These are phyloP conservation scores for Sussaba pulchella DNA, from an alignment of 2,888 invertebrate species.

Conservation along the genomic window DNA sequence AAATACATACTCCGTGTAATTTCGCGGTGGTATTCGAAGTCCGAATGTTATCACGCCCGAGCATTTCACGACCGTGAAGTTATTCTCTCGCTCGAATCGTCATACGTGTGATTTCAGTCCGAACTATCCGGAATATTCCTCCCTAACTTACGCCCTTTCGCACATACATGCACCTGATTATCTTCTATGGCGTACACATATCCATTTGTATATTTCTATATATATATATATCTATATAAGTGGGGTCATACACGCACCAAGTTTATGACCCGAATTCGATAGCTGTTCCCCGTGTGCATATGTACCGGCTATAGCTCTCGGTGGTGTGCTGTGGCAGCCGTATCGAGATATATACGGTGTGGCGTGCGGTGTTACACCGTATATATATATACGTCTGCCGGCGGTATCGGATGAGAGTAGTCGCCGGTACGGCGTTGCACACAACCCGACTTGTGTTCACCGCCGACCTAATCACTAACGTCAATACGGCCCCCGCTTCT, in stretches of 20 bases:
- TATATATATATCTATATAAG: slow-evolving; percentile 8
- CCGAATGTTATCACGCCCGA: slow-evolving; percentile 60
- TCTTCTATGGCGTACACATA: too few species aligned
- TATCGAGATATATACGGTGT: slow-evolving; percentile 25
- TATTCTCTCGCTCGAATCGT: slow-evolving; percentile 25
- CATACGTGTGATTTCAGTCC: slow-evolving; percentile 48
- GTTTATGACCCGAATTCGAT: slow-evolving; percentile 62
- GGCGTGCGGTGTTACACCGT: slow-evolving; percentile 1
- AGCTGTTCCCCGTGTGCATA: slow-evolving; percentile 31
- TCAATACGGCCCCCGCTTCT: slow-evolving; percentile 59
- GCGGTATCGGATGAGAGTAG: slow-evolving; percentile 46
- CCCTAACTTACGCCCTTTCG: background rate
- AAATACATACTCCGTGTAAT: slow-evolving; percentile 44
- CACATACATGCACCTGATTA: slow-evolving; percentile 19
- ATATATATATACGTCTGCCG: slow-evolving; percentile 14
- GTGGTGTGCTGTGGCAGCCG: slow-evolving; percentile 28
- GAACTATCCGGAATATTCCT: slow-evolving; percentile 52
- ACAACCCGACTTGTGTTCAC: slow-evolving; percentile 60
- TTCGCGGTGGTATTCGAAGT: slow-evolving; percentile 61
- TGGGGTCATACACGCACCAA: slow-evolving; percentile 56
- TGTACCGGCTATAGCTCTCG: slow-evolving; percentile 15
- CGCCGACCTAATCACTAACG: slow-evolving; percentile 68
- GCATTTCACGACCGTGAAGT: slow-evolving; percentile 58
- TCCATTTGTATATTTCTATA: background rate
- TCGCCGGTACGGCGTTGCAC: slow-evolving; percentile 46